A percentile compares a stretch with the other conserved stretches of the same genome.
phyloP scores from a whole-genome alignment of 1,140 invertebrate species.

The Drosophila obscura region DNA sequence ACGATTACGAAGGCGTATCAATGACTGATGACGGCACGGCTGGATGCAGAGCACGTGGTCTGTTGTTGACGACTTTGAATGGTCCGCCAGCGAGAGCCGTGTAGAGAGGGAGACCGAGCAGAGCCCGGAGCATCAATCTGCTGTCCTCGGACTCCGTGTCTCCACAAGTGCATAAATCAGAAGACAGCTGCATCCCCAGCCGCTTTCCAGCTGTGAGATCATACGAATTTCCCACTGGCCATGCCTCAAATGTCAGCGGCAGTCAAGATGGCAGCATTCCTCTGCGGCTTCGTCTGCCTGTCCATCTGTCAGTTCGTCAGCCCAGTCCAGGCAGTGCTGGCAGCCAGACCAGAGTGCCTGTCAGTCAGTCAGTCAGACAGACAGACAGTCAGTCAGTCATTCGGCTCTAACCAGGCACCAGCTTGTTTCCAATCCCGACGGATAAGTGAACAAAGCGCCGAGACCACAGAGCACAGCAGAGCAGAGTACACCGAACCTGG shows the following conservation, averaged over 20 bases:
- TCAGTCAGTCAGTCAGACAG: constrained; percentile 7
- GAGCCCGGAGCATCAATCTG: neutral
- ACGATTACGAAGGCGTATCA: constrained; percentile 54
- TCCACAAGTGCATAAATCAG: constrained; percentile 27
- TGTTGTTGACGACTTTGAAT: neutral
- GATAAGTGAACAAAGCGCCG: constrained; percentile 58
- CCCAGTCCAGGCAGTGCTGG: neutral
- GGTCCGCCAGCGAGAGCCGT: constrained; percentile 4
- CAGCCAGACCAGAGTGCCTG: neutral
- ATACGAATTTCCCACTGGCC: constrained; percentile 14
- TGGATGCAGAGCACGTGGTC: constrained; percentile 46
- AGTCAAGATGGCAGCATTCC: constrained; percentile 45
- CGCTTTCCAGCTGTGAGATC: constrained; percentile 7
- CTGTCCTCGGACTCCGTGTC: neutral
- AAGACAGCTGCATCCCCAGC: constrained; percentile 15
- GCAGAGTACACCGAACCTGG: constrained; percentile 2
- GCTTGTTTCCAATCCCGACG: constrained; percentile 53
- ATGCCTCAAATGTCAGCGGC: constrained; percentile 54
- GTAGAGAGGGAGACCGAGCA: neutral
- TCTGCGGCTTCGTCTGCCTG: constrained; percentile 15
- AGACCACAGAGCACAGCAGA: constrained; percentile 14
- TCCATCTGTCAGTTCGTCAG: constrained; percentile 16
- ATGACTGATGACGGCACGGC: constrained; percentile 45
- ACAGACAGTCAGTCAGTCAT: neutral
- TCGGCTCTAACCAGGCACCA: constrained; percentile 27